These are phyloP conservation scores for Pammene fasciana DNA, from an alignment of 2,888 invertebrate species.

Conservation along the genomic window DNA sequence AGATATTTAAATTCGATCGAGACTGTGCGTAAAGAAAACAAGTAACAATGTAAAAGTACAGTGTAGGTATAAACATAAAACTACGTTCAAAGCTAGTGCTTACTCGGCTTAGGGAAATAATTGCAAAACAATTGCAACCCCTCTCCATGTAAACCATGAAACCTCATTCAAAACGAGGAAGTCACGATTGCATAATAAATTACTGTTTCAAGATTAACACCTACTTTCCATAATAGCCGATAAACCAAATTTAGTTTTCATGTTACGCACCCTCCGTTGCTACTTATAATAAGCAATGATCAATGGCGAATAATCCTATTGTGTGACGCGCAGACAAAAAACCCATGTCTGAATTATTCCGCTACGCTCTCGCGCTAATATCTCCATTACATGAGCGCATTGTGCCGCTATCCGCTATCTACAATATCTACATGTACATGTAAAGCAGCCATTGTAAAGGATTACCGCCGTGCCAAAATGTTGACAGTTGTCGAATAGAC, in stretches of 20 bases:
- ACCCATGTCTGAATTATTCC: constrained; percentile 80
- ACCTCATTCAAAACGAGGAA: constrained; percentile 65
- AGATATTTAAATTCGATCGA: too few relatives aligned
- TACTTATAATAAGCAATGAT: constrained; percentile 83
- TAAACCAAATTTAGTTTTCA: constrained; percentile 84
- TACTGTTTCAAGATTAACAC: constrained; percentile 79
- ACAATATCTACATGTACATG: constrained; percentile 48
- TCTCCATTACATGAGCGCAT: constrained; percentile 80
- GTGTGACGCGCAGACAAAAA: constrained; percentile 78
- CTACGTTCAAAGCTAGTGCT: not conserved
- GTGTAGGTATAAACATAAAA: not conserved
- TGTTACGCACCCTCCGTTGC: constrained; percentile 79
- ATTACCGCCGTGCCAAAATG: constrained; percentile 71
- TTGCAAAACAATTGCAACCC: constrained; percentile 32
- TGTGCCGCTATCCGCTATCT: constrained; percentile 51
- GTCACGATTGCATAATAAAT: constrained; percentile 80
- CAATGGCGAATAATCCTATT: constrained; percentile 83
- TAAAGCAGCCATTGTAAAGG: constrained; percentile 57
- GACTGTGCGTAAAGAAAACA: too few relatives aligned
- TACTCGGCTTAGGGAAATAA: constrained; percentile 5
- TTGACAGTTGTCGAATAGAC: constrained; percentile 78
- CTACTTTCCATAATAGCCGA: constrained; percentile 83
- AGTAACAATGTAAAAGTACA: too few relatives aligned
- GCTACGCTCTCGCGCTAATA: constrained; percentile 80
- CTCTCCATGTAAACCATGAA: constrained; percentile 54